A percentile compares a stretch with the other conserved stretches of the same genome.
These are phyloP conservation scores for Gallinago solitaria DNA, from an alignment of 2,797 vertebrate genomes.

Conservation along the genomic window DNA sequence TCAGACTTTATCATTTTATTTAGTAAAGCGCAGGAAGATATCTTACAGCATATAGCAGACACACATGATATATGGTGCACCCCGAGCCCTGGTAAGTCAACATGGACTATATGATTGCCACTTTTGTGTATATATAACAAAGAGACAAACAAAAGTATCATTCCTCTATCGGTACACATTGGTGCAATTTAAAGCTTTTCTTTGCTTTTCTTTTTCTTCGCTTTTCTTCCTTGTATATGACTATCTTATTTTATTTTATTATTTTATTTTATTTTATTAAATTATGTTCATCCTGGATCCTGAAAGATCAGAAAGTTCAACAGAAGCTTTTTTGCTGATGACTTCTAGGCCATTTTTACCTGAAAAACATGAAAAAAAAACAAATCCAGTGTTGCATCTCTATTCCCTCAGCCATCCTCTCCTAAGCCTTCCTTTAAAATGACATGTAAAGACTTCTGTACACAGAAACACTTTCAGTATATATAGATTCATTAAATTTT, in stretches of 20 bases:
- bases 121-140: not conserved
- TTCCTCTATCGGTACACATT: not conserved
- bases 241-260: too few species aligned
- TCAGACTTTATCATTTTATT: constrained; percentile 2
- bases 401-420: not conserved
- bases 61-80: not conserved
- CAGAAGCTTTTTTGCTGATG: not conserved
- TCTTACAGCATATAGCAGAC: not conserved
- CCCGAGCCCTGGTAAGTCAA: not conserved
- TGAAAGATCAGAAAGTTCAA: not conserved
- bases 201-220: not conserved
- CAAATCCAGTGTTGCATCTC: not conserved
- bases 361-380: not conserved
- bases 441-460: not conserved
- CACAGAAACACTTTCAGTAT: not conserved
- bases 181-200: not conserved
- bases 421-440: not conserved
- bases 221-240: not conserved
- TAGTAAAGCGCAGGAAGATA: not conserved
- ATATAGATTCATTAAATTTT: not conserved
- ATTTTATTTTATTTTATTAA: not conserved
- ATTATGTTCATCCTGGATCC: not conserved
- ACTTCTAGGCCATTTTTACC: not conserved
- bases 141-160: not conserved
- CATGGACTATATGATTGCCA: accelerated